Conservation (phyloP, 1,140 invertebrate genomes). For the Philopotamus ludificatus region DNA sequence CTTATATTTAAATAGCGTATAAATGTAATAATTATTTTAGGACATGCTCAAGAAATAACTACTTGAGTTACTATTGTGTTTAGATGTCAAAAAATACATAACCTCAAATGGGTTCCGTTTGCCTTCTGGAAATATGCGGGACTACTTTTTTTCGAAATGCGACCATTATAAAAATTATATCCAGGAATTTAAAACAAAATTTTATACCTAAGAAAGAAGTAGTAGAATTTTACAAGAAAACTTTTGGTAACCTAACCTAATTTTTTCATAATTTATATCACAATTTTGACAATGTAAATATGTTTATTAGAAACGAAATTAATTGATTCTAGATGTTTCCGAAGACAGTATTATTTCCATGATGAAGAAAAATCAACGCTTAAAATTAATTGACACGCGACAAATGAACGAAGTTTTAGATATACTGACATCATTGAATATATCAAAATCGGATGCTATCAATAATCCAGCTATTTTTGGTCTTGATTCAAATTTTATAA, state of each 20-base stretch:
- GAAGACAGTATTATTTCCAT: background rate
- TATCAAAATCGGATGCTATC: background rate
- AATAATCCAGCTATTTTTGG: constrained; percentile 1
- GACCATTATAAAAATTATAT: no score
- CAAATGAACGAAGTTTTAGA: background rate
- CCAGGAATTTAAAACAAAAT: background rate
- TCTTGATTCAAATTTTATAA: background rate
- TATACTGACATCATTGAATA: background rate
- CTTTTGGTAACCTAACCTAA: constrained; percentile 7
- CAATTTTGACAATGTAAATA: background rate
- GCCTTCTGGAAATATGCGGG: no score
- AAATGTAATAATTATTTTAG: no score
- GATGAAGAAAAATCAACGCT: background rate
- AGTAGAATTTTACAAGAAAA: constrained; percentile 2
- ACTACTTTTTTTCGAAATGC: no score
- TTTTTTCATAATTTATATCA: background rate
- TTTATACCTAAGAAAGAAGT: constrained; percentile 4
- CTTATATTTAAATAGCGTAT: no score
- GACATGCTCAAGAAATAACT: no score
- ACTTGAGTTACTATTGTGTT: no score
- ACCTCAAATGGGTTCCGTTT: no score
- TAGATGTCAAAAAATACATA: no score
- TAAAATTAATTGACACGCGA: background rate
- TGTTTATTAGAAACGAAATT: background rate
- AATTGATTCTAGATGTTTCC: constrained; percentile 5